Evolutionary conservation across 1,140 invertebrate genomes (phyloP).

Genomic region (Drosophila ficusphila): DNA sequence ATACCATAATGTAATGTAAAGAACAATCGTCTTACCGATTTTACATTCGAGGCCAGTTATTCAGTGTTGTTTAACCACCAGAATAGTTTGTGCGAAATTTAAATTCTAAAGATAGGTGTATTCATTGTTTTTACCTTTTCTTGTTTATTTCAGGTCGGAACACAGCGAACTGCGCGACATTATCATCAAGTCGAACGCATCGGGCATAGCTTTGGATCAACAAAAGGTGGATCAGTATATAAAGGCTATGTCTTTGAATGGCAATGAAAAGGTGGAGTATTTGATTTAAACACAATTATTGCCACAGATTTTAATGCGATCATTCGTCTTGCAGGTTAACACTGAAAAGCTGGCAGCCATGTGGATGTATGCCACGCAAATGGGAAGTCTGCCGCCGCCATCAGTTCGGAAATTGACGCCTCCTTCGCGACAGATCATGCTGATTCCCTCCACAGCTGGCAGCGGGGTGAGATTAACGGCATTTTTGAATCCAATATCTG

Average conservation of each 20-base stretch:
- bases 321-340: constrained; percentile 34
- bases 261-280: constrained; percentile 66
- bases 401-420: constrained; percentile 61
- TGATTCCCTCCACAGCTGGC: constrained; percentile 65
- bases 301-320: not conserved
- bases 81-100: too few species aligned
- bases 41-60: too few species aligned
- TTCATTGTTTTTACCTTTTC: not conserved
- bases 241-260: constrained; percentile 72
- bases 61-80: too few species aligned
- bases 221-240: constrained; percentile 80
- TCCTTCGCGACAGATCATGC: constrained; percentile 65
- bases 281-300: not conserved
- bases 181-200: constrained; percentile 70
- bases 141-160: constrained; percentile 49
- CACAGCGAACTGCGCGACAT: constrained; percentile 67
- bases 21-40: too few species aligned
- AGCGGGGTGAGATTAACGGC: constrained; percentile 57
- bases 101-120: not conserved
- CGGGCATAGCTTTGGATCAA: constrained; percentile 64
- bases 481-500: too few species aligned
- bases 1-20: too few species aligned
- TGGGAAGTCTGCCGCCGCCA: constrained; percentile 54
- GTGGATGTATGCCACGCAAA: constrained; percentile 81
- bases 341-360: constrained; percentile 75